Base-by-base conservation (phyloP, 1,140 invertebrate species). In the Ganaspis sp. region DNA sequence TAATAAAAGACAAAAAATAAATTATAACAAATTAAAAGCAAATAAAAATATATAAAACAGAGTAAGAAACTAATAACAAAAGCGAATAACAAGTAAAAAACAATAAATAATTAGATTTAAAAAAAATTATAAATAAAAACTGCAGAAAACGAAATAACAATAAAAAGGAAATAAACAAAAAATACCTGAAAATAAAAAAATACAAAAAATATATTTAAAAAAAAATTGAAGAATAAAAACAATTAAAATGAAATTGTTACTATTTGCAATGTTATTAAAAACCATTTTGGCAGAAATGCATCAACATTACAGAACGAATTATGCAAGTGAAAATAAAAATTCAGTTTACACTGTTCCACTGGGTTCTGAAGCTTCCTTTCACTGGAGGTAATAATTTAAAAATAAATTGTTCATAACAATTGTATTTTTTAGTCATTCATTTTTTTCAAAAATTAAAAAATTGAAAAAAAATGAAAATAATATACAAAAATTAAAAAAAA, bases 331-430 rank as follows among this genome's bases (percentile, higher is more conserved):
- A 9, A 73, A 77, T 53, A 17, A 77, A 17, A 29, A 37, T 45
- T 73, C 71, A 21, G 82, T 90, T 4, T 89, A 91, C 77, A 82
- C 86, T 1, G 71, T 91, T 19, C 90, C 90, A 0, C 84, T 91
- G 4, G 88, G 90, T 2, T 89, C 90, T 6, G 88, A 87, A 70
- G 84, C 86, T 6, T 88, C 81, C 11, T 86, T 91, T 53, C 82
- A 89, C 78, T 91, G 90, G 90, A 90, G 89, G 90, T 91, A 82
- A 58, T 70, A 73, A 54, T 17, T 17, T 19, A 69, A 8, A 70
- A 73, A 53, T 37, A 40, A 70, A 42, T n/a, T 49, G 1, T 40
- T 9, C 38, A 40, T 2, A 0, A 49, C 1, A n/a, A n/a, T 17
- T 17, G 8, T 1, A 49, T 49, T 49, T 49, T 49, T 49, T 45